Conservation (phyloP, 2,888 invertebrate species). For the Callosobruchus maculatus region DNA sequence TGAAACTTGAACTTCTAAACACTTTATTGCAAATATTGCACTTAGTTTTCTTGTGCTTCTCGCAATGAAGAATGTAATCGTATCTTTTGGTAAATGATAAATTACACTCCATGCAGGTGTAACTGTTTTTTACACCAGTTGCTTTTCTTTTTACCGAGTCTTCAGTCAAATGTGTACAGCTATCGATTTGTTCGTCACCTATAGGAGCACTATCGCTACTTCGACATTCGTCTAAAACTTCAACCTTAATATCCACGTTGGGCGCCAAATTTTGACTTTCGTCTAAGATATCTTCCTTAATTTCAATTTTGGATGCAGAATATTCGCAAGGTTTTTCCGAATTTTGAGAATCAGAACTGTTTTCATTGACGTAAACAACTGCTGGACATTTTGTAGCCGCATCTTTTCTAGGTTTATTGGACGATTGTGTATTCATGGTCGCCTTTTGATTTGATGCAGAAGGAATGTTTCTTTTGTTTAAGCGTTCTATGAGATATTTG, state of each 20-base stretch:
- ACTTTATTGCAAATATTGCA: slow-evolving; percentile 31
- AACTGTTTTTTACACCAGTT: no score
- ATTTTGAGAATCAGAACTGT: no score
- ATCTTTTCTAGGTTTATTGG: background rate
- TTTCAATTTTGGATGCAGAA: no score
- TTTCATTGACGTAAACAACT: no score
- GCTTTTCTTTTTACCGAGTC: no score
- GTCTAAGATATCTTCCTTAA: no score
- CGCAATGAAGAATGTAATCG: slow-evolving; percentile 20
- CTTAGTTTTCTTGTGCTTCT: slow-evolving; percentile 32
- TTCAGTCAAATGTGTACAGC: no score
- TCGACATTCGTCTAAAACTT: no score
- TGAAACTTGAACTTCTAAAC: slow-evolving; percentile 32
- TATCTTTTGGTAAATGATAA: slow-evolving; percentile 4
- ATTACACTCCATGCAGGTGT: background rate
- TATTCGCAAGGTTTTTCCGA: background rate
- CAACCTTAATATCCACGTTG: no score
- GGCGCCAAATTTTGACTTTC: no score
- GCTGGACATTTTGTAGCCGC: background rate
- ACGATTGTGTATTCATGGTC: background rate
- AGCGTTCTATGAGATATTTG: slow-evolving; percentile 21
- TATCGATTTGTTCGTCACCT: no score
- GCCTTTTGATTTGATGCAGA: background rate
- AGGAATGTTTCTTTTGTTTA: background rate
- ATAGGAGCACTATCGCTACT: no score